These are phyloP conservation scores for Heteromurus nitidus DNA, from an alignment of 2,888 invertebrate species.

Conservation along the genomic window DNA sequence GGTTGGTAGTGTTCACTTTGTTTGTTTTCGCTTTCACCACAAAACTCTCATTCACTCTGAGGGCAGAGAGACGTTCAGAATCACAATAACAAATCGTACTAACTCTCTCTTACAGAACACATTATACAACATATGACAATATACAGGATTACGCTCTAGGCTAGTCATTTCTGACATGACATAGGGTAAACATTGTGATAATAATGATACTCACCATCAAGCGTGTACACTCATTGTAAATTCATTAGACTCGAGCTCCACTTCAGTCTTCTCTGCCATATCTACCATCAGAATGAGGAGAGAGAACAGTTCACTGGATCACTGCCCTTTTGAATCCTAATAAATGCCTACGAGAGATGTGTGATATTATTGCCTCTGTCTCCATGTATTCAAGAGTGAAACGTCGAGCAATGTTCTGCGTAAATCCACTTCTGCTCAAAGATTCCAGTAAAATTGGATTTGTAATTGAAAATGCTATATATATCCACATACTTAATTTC, in stretches of 20 bases:
- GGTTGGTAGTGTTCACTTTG: not conserved
- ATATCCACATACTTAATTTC: not conserved
- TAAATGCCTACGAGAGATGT: too few relatives aligned
- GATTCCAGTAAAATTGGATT: conserved; percentile 31
- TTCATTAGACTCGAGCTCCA: conserved; percentile 38
- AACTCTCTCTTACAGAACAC: not conserved
- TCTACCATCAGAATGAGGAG: too few relatives aligned
- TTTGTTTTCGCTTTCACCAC: conserved; percentile 41
- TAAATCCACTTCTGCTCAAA: conserved; percentile 8
- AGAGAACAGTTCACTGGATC: too few relatives aligned
- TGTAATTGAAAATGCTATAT: conserved; percentile 37
- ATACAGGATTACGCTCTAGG: conserved; percentile 17
- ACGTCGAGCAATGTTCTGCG: too few relatives aligned
- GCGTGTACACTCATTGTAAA: conserved; percentile 48
- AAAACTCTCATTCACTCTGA: conserved; percentile 13
- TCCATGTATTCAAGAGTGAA: too few relatives aligned
- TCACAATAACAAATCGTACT: not conserved
- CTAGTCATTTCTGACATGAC: conserved; percentile 34
- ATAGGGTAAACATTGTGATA: conserved; percentile 49
- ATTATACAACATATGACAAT: conserved; percentile 1
- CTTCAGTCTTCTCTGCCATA: conserved; percentile 2
- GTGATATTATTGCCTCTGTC: too few relatives aligned
- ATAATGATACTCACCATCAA: conserved; percentile 37
- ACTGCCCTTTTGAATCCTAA: too few relatives aligned
- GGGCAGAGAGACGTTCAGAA: not conserved